Percentiles rank a stretch among this genome's conserved stretches.
Conservation (phyloP, 2,113 vertebrate genomes). For the Choloepus hoffmanni region DNA sequence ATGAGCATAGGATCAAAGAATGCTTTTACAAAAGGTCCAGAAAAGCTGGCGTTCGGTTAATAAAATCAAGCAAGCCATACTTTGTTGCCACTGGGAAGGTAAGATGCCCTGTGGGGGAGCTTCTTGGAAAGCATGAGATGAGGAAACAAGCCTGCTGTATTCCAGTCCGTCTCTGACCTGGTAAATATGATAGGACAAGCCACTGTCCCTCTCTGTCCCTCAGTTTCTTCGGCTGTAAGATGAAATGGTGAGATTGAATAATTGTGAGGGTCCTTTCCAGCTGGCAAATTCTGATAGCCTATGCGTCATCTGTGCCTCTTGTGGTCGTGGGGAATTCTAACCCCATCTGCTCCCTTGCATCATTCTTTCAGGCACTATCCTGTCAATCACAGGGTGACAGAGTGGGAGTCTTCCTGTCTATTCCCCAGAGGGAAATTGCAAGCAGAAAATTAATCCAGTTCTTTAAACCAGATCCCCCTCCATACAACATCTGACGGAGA, state of each 20-base stretch:
- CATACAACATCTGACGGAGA: not conserved
- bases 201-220: not conserved
- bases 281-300: not conserved
- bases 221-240: not conserved
- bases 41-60: not conserved
- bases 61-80: not conserved
- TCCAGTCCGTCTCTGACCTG: not conserved
- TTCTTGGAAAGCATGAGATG: not conserved
- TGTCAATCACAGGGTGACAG: conserved; percentile 30
- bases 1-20: not conserved
- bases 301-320: not conserved
- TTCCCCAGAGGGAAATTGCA: not conserved
- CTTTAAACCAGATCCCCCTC: conserved; percentile 1
- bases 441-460: conserved; percentile 56
- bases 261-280: not conserved
- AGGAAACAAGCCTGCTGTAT: not conserved
- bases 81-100: not conserved
- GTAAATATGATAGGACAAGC: not conserved
- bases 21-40: not conserved
- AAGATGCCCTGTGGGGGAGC: not conserved
- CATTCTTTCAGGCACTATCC: not conserved
- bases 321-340: too few species aligned
- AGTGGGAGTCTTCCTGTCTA: not conserved
- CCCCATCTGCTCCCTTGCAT: not conserved
- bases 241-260: not conserved